A percentile compares a stretch with the other conserved stretches of the same genome.
These are phyloP conservation scores for Mus pahari DNA, from an alignment of 2,113 vertebrate species.

Conservation along the genomic window DNA sequence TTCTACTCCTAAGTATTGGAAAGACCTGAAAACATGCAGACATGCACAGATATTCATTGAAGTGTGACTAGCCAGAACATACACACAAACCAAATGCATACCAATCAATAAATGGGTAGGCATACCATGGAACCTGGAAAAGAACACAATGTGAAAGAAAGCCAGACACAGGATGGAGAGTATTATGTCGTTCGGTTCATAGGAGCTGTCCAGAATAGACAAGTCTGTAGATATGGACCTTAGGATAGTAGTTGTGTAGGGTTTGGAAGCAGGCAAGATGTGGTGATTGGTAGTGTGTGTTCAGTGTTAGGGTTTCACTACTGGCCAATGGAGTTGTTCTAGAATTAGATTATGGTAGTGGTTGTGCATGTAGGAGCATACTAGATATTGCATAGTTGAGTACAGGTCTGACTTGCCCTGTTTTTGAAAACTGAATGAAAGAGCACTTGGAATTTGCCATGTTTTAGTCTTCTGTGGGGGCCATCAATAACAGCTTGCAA, in stretches of 20 bases:
- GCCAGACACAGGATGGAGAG: neutral
- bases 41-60: neutral
- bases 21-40: neutral
- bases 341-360: constrained; percentile 26
- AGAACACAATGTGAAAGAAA: neutral
- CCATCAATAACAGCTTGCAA: neutral
- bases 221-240: neutral
- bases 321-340: neutral
- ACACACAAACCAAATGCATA: neutral
- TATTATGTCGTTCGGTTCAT: neutral
- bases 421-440: neutral
- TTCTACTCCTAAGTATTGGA: neutral
- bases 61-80: neutral
- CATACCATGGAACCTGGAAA: neutral
- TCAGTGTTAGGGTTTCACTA: neutral
- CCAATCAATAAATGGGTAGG: neutral
- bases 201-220: neutral
- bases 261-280: neutral
- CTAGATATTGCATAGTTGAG: neutral
- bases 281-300: neutral
- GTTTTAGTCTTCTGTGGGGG: neutral
- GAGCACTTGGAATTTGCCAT: neutral
- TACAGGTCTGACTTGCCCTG: neutral
- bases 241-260: neutral
- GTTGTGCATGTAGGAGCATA: neutral